Evolutionary conservation across 2,888 invertebrate genomes (phyloP).

Genomic region (Salpingus planirostris): DNA sequence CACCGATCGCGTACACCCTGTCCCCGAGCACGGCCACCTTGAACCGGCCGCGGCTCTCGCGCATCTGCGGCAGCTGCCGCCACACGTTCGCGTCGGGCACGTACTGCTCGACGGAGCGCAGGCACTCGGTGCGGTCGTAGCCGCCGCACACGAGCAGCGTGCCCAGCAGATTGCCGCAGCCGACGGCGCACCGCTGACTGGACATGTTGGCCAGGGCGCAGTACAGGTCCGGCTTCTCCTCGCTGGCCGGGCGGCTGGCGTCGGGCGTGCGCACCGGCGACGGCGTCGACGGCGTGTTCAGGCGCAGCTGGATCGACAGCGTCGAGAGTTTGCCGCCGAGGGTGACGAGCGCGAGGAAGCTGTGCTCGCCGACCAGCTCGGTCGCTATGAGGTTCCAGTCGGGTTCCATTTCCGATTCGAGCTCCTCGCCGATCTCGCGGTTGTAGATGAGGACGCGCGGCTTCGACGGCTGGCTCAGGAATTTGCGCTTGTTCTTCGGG

Average conservation of each 20-base stretch:
- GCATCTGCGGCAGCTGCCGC: constrained; percentile 61
- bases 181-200: constrained; percentile 64
- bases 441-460: constrained; percentile 55
- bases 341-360: constrained; percentile 55
- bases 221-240: constrained; percentile 50
- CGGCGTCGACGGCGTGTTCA: constrained; percentile 40
- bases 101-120: constrained; percentile 67
- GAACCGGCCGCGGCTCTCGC: constrained; percentile 67
- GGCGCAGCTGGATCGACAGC: constrained; percentile 51
- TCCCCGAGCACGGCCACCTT: constrained; percentile 61
- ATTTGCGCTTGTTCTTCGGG: constrained; percentile 42
- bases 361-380: constrained; percentile 50
- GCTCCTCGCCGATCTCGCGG: constrained; percentile 45
- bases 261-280: constrained; percentile 39
- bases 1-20: constrained; percentile 70
- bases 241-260: constrained; percentile 37
- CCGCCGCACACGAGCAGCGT: constrained; percentile 73
- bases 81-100: constrained; percentile 61
- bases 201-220: constrained; percentile 54
- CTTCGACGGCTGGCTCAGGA: constrained; percentile 49
- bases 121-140: constrained; percentile 77
- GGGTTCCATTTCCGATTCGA: constrained; percentile 44
- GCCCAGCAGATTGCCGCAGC: constrained; percentile 60
- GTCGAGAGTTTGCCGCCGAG: constrained; percentile 53
- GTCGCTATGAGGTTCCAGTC: constrained; percentile 56